Conservation (phyloP, 2,113 vertebrate species). For the Daphoenositta chrysoptera region DNA sequence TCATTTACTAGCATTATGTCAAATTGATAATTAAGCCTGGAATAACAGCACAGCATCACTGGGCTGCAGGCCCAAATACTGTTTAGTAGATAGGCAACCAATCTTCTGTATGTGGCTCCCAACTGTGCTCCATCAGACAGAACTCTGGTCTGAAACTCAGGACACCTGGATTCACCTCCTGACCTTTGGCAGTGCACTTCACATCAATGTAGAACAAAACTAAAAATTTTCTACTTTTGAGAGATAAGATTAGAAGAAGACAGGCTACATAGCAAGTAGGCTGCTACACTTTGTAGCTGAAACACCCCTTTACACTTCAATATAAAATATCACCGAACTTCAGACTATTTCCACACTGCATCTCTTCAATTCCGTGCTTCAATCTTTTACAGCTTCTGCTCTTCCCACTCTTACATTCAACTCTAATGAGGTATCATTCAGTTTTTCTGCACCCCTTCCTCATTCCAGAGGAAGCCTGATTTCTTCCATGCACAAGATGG, state of each 20-base stretch:
- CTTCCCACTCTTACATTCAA: neutral
- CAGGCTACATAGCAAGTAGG: neutral
- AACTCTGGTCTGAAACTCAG: neutral
- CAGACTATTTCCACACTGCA: neutral
- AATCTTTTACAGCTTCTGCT: neutral
- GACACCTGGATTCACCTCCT: neutral
- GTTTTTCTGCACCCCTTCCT: neutral
- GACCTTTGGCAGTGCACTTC: neutral
- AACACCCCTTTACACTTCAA: neutral
- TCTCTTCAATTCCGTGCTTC: neutral
- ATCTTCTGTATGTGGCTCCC: neutral
- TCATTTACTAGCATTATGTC: neutral
- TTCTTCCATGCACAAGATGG: neutral
- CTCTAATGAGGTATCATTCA: fast-evolving
- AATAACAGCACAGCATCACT: neutral
- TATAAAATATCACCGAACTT: neutral
- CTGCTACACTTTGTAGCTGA: neutral
- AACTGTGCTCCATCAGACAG: neutral
- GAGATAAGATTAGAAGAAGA: neutral
- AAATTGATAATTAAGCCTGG: neutral
- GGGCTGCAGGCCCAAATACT: neutral
- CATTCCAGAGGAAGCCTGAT: neutral
- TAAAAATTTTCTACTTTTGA: neutral
- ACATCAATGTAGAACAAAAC: neutral
- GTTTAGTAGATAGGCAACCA: neutral